A percentile compares a stretch with the other conserved stretches of the same genome.
Evolutionary conservation across 2,797 vertebrate genomes (phyloP).

Genomic region (Hoplostethus atlanticus): DNA sequence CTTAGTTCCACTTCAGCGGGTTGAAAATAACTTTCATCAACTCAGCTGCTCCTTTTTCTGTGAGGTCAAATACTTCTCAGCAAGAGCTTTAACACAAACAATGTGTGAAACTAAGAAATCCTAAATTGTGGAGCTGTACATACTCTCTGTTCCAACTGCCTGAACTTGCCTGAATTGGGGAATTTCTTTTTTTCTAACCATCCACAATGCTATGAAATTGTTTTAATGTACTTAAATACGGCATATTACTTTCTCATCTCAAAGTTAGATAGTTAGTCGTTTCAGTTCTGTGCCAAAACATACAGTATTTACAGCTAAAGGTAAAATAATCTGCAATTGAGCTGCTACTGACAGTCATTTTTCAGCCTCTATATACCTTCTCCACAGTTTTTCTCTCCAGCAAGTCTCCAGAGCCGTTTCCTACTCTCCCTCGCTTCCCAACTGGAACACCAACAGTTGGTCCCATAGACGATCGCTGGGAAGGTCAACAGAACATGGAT

Average conservation of each 20-base stretch:
- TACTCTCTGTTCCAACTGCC: conserved; percentile 1
- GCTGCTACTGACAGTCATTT: no score
- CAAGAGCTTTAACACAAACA: conserved; percentile 58
- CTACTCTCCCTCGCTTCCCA: conserved; percentile 70
- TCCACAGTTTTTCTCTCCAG: conserved; percentile 65
- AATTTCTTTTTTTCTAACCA: not conserved
- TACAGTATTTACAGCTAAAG: no score
- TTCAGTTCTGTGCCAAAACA: no score
- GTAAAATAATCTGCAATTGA: no score
- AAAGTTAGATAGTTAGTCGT: no score
- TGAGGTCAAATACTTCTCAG: conserved; percentile 50
- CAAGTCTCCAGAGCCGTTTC: conserved; percentile 68
- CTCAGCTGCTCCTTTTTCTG: conserved; percentile 28
- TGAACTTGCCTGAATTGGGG: conserved; percentile 14
- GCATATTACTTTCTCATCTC: not conserved
- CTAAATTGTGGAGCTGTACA: conserved; percentile 23
- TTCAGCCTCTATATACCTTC: conserved; percentile 71
- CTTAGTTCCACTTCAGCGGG: conserved; percentile 76
- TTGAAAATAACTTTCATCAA: conserved; percentile 60
- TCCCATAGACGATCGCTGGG: conserved; percentile 84
- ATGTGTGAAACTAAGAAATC: conserved; percentile 45
- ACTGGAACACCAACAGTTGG: conserved; percentile 54
- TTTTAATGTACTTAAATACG: not conserved
- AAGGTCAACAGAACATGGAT: not conserved
- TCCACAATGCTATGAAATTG: conserved; percentile 3